Base-by-base conservation (phyloP, 2,113 vertebrate species). In the Ahaetulla prasina region DNA sequence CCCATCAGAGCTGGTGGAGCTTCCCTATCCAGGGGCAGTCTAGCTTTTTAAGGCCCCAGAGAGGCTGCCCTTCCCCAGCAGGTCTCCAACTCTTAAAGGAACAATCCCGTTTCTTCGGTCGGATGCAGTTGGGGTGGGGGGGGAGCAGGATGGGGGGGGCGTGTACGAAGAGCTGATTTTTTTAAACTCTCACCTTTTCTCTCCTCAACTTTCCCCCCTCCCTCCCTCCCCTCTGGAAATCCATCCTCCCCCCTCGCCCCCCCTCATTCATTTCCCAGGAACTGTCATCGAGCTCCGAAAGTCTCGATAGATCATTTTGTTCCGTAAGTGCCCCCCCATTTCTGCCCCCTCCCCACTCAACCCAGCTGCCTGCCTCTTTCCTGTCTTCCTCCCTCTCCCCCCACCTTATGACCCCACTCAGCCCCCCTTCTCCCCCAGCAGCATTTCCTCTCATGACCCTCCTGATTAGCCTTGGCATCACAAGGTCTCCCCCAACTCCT, bases 281-380 rank as follows among this genome's bases (percentile, higher is more conserved):
- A 95, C 96, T 98, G 97, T 98, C 98, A 96, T 99, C 98, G 97
- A 98, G 98, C 97, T 97, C 97, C 93, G 98, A 99, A 96, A 98
- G 98, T 98, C 97, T 99, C 97, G 98, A 98, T 97, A 97, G 98
- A 94, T 96, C 97, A 95, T 94, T 97, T 97, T 96, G 94, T 96
- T 98, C 98, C 95, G 99, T 99, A 99, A 99, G 99, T 99, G 96
- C 94, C 30, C 18, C 16, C 22, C 12, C 49, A 9, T 11, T 18
- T 7, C n/a, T 7, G 2, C 49, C 68, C n/a, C 18, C 89, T 23
- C 18, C 87, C 22, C 14, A 18, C 90, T 55, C 84, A 96, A 60
- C 95, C 94, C 94, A 96, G 97, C 88, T 96, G 96, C 96, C 95
- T 97, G 96, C 95, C 95, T 96, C 92, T 93, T 95, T 27, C 80